Percentiles rank a stretch among this genome's conserved stretches.
Conservation (phyloP, 2,113 vertebrate genomes). For the Oceanodroma tethys region DNA sequence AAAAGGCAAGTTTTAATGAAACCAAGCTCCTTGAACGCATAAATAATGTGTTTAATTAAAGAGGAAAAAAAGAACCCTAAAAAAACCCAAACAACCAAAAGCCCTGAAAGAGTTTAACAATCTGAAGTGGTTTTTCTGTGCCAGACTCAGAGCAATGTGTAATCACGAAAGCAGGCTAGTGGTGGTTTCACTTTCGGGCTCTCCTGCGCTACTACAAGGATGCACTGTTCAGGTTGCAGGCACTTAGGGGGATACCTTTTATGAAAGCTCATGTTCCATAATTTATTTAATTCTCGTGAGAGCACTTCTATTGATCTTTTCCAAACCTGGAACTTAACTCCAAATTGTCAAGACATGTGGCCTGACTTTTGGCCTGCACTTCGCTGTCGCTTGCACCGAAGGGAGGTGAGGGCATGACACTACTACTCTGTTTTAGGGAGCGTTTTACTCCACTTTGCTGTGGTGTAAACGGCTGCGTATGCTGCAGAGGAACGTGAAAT, state of each 20-base stretch:
- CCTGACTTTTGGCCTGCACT: not conserved
- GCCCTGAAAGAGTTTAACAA: not conserved
- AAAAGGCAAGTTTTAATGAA: not conserved
- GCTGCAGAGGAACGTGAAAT: not conserved
- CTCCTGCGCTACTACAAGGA: not conserved
- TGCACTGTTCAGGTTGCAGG: not conserved
- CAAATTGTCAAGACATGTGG: not conserved
- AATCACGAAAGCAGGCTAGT: not conserved
- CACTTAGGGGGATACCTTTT: not conserved
- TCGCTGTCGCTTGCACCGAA: not conserved
- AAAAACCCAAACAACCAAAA: not conserved
- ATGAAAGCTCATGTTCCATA: not conserved
- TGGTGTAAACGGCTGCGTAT: not conserved
- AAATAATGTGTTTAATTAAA: not conserved
- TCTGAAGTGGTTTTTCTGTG: not conserved
- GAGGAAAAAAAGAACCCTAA: not conserved
- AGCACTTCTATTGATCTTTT: not conserved
- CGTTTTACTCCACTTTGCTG: not conserved
- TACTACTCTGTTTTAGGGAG: not conserved
- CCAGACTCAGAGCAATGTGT: not conserved
- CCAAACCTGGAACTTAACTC: not conserved
- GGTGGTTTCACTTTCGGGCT: not conserved
- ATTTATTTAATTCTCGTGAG: not conserved
- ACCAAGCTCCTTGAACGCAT: not conserved
- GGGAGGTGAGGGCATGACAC: not conserved